These are phyloP conservation scores for Apotomis betuletana DNA, from an alignment of 2,888 invertebrate species.

Conservation along the genomic window DNA sequence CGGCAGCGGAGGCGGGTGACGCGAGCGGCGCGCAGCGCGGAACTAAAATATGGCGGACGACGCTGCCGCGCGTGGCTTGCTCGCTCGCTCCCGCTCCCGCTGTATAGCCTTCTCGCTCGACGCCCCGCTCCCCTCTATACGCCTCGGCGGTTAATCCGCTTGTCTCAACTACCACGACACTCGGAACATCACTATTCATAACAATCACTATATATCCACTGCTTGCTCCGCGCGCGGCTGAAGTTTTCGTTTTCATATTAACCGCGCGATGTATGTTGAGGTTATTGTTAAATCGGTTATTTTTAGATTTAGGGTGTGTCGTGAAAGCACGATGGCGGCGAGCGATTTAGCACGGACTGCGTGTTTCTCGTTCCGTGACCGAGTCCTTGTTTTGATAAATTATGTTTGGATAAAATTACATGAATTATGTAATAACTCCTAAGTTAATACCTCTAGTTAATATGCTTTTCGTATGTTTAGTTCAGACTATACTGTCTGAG, in stretches of 20 bases:
- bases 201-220: not conserved
- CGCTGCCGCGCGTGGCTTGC: conserved; percentile 45
- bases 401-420: not conserved
- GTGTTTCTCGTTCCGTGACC: conserved; percentile 11
- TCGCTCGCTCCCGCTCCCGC: conserved; percentile 55
- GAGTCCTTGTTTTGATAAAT: conserved; percentile 10
- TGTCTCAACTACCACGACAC: conserved; percentile 11
- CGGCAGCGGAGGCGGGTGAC: conserved; percentile 65
- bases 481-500: no score
- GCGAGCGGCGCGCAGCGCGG: conserved; percentile 62
- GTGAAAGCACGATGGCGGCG: conserved; percentile 21
- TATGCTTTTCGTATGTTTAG: no score
- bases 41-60: conserved; percentile 53
- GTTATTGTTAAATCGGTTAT: conserved; percentile 23
- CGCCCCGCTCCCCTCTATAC: conserved; percentile 67
- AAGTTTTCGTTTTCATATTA: not conserved
- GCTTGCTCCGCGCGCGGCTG: not conserved
- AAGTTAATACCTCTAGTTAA: not conserved
- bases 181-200: not conserved
- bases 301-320: conserved; percentile 23
- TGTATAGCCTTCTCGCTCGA: conserved; percentile 66
- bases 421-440: not conserved
- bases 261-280: conserved; percentile 45
- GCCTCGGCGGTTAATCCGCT: conserved; percentile 52
- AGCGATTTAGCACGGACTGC: conserved; percentile 32